These are phyloP conservation scores for Drosophila nasuta DNA, from an alignment of 1,140 invertebrate species.

Conservation along the genomic window DNA sequence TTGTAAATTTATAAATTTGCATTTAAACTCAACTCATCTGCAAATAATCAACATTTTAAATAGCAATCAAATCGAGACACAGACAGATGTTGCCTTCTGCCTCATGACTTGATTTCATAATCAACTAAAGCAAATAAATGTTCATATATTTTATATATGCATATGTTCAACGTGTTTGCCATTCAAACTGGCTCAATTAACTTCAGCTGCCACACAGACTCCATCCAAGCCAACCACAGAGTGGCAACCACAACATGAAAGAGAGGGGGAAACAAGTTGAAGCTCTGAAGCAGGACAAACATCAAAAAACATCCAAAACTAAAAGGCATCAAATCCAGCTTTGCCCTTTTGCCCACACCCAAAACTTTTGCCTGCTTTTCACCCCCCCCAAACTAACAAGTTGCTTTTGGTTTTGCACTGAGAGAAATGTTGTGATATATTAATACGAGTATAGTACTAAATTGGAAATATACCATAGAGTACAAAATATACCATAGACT, in stretches of 20 bases:
- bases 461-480: no score
- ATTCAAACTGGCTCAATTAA: neutral
- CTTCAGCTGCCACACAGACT: neutral
- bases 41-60: slow-evolving; percentile 7
- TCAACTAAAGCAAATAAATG: neutral
- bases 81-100: neutral
- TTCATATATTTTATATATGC: no score
- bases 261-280: no score
- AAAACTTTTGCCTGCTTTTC: no score
- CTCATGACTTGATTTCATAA: neutral
- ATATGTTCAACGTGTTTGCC: no score
- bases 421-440: no score
- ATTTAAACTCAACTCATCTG: neutral
- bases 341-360: no score
- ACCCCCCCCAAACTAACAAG: neutral
- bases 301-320: neutral
- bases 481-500: no score
- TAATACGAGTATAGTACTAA: no score
- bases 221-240: neutral
- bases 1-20: neutral
- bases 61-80: slow-evolving; percentile 1
- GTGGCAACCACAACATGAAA: neutral
- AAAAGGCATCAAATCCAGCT: neutral
- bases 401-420: neutral
- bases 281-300: neutral